These are phyloP conservation scores for Macroramphosus scolopax DNA, from an alignment of 2,797 vertebrate species.

Conservation along the genomic window DNA sequence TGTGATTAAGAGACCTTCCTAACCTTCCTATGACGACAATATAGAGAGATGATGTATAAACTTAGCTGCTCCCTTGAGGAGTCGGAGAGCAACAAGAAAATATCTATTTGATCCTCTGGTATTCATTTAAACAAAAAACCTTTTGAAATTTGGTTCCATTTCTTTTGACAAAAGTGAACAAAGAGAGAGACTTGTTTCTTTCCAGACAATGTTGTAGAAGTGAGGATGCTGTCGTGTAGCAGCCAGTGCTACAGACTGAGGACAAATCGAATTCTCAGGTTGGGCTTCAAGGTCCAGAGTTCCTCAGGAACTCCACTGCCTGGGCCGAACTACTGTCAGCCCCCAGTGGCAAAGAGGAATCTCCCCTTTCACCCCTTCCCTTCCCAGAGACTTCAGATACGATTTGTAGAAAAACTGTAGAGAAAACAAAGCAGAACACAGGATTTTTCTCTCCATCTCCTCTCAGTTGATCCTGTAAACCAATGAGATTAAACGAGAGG, in stretches of 20 bases:
- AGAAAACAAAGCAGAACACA: conserved; percentile 30
- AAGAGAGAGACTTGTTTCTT: conserved; percentile 39
- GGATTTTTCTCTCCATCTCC: conserved; percentile 11
- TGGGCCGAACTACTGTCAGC: conserved; percentile 5
- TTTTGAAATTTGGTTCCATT: conserved; percentile 49
- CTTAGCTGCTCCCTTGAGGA: conserved; percentile 25
- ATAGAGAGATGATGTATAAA: conserved; percentile 28
- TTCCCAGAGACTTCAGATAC: conserved; percentile 12
- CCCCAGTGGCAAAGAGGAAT: conserved; percentile 12
- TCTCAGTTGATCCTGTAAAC: conserved; percentile 38
- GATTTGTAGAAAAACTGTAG: conserved; percentile 20
- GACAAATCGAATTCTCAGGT: conserved; percentile 43
- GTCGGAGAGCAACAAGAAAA: conserved; percentile 44
- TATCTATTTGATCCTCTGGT: conserved; percentile 36
- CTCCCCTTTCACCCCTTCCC: conserved; percentile 6
- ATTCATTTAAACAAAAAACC: conserved; percentile 50
- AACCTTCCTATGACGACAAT: too few relatives aligned
- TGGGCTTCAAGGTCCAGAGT: conserved; percentile 39
- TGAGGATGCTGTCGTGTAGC: conserved; percentile 66
- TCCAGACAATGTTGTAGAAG: conserved; percentile 39
- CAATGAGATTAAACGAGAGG: conserved; percentile 29
- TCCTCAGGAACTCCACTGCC: conserved; percentile 16
- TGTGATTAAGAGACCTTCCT: conserved; percentile 37
- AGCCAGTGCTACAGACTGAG: conserved; percentile 70
- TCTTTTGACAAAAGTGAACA: conserved; percentile 40